Evolutionary conservation across 2,888 invertebrate species (phyloP).

Genomic region (Tetranychus truncatus): DNA sequence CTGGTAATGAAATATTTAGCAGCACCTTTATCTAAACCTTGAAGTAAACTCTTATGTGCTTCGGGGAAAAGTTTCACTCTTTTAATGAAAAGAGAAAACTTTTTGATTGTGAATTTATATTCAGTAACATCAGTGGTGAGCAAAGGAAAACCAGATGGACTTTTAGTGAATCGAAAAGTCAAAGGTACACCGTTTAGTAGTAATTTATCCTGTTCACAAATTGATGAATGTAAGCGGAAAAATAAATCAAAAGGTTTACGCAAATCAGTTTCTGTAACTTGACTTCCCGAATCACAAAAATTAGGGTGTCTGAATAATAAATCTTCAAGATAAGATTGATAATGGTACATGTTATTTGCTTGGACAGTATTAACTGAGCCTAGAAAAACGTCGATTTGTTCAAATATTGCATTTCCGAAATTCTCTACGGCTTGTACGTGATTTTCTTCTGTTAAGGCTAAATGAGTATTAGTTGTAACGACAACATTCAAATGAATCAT

Average conservation of each 20-base stretch:
- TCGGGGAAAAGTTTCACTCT: background rate
- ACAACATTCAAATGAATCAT: background rate
- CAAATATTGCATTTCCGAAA: background rate
- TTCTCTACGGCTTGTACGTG: background rate
- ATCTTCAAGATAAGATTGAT: background rate
- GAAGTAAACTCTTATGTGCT: too few relatives aligned
- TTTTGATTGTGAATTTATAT: background rate
- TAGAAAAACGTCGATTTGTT: background rate
- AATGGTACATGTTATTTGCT: background rate
- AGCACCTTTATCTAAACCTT: background rate
- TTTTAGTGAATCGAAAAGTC: background rate
- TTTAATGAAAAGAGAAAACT: background rate
- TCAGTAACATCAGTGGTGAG: background rate
- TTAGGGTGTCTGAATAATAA: background rate
- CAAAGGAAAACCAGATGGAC: background rate
- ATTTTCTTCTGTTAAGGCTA: background rate
- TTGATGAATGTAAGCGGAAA: background rate
- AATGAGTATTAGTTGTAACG: background rate
- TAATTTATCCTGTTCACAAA: background rate
- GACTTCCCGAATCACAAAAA: background rate
- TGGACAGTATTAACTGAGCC: background rate
- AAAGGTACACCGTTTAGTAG: background rate
- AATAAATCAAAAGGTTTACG: background rate
- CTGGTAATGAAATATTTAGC: conserved; percentile 26
- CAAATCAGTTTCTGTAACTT: background rate